Evolutionary conservation across 2,797 vertebrate genomes (phyloP).

Genomic region (Pseudopleuronectes americanus): DNA sequence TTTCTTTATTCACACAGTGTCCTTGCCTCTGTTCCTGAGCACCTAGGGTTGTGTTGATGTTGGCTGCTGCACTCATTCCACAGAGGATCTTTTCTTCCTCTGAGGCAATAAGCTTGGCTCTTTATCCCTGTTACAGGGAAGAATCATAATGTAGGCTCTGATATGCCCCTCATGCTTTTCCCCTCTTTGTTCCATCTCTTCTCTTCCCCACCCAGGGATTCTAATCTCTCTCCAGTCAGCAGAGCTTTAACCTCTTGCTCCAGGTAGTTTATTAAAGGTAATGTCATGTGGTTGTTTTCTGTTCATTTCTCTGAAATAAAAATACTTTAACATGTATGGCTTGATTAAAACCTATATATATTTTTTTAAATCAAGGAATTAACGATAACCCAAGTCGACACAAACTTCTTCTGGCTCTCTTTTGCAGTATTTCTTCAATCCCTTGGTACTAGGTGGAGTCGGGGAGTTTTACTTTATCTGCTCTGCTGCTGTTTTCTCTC

Average conservation of each 20-base stretch:
- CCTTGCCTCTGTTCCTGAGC: conserved; percentile 52
- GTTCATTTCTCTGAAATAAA: background rate
- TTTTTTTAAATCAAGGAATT: background rate
- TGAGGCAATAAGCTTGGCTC: conserved; percentile 48
- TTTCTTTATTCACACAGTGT: conserved; percentile 8
- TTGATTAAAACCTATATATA: no score
- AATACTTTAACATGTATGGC: no score
- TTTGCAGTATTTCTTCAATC: background rate
- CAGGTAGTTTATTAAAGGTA: background rate
- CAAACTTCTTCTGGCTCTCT: background rate
- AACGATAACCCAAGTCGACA: background rate
- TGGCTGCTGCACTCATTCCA: conserved; percentile 66
- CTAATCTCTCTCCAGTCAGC: conserved; percentile 22
- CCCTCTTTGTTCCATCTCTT: background rate
- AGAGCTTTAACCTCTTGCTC: conserved; percentile 24
- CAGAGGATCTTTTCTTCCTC: conserved; percentile 57
- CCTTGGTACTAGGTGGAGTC: background rate
- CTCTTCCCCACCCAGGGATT: conserved; percentile 18
- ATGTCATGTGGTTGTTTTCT: background rate
- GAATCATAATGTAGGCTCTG: conserved; percentile 30
- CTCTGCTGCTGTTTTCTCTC: background rate
- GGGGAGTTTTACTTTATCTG: background rate
- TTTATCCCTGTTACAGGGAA: conserved; percentile 15
- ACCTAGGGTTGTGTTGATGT: conserved; percentile 60
- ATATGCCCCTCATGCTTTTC: conserved; percentile 5